Percentiles rank a stretch among this genome's conserved stretches.
phyloP scores from a whole-genome alignment of 37 sponge, comb jelly and placozoan genomes.

The Bolinopsis microptera region DNA sequence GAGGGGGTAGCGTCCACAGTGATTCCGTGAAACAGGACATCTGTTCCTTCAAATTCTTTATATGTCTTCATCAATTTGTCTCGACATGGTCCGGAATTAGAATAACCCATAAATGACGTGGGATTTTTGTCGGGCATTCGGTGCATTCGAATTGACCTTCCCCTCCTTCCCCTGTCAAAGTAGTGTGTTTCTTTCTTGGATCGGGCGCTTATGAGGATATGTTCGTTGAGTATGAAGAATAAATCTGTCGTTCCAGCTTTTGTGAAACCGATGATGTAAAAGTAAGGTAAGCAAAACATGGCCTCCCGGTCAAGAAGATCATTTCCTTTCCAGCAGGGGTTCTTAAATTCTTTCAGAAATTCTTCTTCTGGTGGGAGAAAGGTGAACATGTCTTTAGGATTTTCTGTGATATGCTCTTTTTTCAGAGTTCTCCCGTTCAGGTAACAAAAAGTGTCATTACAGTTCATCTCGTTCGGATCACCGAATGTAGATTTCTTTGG shows the following conservation, averaged over 20 bases:
- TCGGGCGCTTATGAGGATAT: background rate
- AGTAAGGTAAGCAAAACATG: background rate
- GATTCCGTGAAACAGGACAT: conserved; percentile 6
- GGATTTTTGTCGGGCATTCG: background rate
- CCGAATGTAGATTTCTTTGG: background rate
- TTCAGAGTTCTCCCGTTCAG: background rate
- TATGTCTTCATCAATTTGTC: background rate
- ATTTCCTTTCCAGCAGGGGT: conserved; percentile 14
- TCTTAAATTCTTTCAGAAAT: conserved; percentile 32
- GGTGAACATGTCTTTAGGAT: background rate
- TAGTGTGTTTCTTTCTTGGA: background rate
- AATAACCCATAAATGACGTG: background rate
- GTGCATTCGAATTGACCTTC: background rate
- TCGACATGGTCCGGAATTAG: background rate
- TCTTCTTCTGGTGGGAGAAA: background rate
- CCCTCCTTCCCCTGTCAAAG: background rate
- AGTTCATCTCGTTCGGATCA: background rate
- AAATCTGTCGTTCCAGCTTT: conserved; percentile 5
- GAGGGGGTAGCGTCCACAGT: conserved; percentile 14
- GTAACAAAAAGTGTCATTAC: background rate
- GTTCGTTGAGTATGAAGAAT: background rate
- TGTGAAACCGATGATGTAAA: background rate
- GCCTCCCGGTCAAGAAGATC: background rate
- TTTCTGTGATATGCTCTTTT: background rate
- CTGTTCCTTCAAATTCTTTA: background rate